phyloP scores from a whole-genome alignment of 2,888 invertebrate species.

The Napeogenes sylphis region DNA sequence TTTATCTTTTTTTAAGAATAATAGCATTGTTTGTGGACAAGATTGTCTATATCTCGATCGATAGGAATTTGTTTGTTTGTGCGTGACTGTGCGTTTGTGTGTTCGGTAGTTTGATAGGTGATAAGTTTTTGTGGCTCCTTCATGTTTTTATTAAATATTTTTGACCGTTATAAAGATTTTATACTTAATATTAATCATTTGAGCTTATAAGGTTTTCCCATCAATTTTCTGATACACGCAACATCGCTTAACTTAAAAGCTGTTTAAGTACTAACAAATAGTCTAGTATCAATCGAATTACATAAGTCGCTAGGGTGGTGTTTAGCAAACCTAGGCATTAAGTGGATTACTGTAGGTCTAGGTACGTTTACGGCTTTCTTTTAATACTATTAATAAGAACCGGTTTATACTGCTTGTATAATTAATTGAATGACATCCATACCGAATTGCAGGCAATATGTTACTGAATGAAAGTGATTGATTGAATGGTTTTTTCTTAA shows the following conservation, averaged over 20 bases:
- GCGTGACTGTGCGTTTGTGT: slow-evolving; percentile 55
- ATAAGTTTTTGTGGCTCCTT: slow-evolving; percentile 6
- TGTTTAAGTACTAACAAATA: neutral
- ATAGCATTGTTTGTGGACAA: slow-evolving; percentile 73
- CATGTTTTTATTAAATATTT: neutral
- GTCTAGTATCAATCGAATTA: slow-evolving; percentile 2
- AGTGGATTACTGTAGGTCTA: slow-evolving; percentile 14
- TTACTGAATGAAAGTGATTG: neutral
- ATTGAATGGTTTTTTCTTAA: neutral
- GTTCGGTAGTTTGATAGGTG: slow-evolving; percentile 20
- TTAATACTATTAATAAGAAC: slow-evolving; percentile 6
- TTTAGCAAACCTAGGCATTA: slow-evolving; percentile 18
- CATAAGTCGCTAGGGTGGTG: slow-evolving; percentile 13
- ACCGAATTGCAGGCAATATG: neutral
- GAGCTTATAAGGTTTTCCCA: too few relatives aligned
- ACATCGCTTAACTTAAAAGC: too few relatives aligned
- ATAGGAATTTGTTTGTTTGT: slow-evolving; percentile 56
- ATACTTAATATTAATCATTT: too few relatives aligned
- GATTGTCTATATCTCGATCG: slow-evolving; percentile 59
- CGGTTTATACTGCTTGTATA: neutral
- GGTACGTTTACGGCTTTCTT: slow-evolving; percentile 10
- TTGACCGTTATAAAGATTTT: too few relatives aligned
- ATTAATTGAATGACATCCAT: neutral
- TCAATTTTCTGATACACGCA: too few relatives aligned
- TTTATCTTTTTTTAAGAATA: slow-evolving; percentile 63